Base-by-base conservation (phyloP, 1,140 invertebrate genomes). In the Ctenoplectra terminalis region DNA sequence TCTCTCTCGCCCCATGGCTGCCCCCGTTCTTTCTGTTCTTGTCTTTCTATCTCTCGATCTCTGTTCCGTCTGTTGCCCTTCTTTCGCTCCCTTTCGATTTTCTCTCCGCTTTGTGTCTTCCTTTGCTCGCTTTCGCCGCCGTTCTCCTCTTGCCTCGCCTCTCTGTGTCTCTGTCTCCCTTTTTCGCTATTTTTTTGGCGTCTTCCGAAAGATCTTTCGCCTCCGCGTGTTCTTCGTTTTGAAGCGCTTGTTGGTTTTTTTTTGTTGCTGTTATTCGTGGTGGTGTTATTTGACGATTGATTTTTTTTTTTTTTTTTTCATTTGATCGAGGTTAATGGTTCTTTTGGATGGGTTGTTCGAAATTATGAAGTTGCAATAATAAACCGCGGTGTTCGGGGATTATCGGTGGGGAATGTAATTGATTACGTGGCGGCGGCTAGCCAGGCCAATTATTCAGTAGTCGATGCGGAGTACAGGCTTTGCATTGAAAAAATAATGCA, bases 391-490 rank as follows among this genome's bases (percentile, higher is more conserved):
- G 75, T 48, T 64, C 40, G 50, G 60, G 43, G 52, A 34, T 56
- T 56, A 40, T 17, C 17, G 5, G 2, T 9, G 1, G 29, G 29
- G 20, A n/a, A 46, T 17, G 40, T 63, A 78, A 78, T 84, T 83
- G 73, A 83, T 78, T 66, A 52, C 73, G 81, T 34, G 61, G 61
- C 34, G 13, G 61, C 61, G 67, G 81, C 52, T 83, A 84, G 83
- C 80, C 67, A 84, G 67, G 46, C 26, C 69, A 40, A 61, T 80
- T 84, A 79, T 80, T 80, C 67, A 73, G 67, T 48, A 23, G 40
- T 43, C 72, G 40, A 77, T 40, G 60, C 48, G 50, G 31, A 50
- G 29, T 29, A 13, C 11, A 7, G 58, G 20, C 50, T 15, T n/a
- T n/a, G 6, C 37, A 37, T 8, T 34, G n/a, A 71, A 71, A 20